A percentile compares a stretch with the other conserved stretches of the same genome.
Evolutionary conservation across 2,113 vertebrate species (phyloP).

Genomic region (Stegastes partitus): DNA sequence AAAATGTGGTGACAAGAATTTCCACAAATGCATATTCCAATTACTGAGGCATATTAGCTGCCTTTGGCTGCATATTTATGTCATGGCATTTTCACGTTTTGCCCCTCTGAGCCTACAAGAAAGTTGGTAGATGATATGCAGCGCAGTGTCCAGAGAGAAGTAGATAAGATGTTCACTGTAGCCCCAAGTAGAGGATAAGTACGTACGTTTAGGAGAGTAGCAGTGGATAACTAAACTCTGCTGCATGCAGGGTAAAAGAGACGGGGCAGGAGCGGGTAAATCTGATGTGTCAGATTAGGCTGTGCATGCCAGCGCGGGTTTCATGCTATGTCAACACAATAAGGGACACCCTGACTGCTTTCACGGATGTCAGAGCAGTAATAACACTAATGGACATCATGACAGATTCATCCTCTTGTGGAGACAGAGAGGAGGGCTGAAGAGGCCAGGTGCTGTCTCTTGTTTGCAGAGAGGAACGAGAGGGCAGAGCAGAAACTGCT

Average conservation of each 20-base stretch:
- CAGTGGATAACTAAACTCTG: slow-evolving; percentile 33
- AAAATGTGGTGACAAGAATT: slow-evolving; percentile 8
- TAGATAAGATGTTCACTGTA: slow-evolving; percentile 22
- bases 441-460: slow-evolving; percentile 56
- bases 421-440: slow-evolving; percentile 34
- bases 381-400: slow-evolving; percentile 74
- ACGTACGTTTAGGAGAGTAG: neutral
- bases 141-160: neutral
- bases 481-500: slow-evolving; percentile 32
- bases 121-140: neutral
- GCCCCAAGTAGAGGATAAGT: slow-evolving; percentile 11
- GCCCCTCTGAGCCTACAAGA: neutral
- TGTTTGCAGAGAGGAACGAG: slow-evolving; percentile 42
- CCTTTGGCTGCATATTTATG: neutral
- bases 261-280: slow-evolving; percentile 38
- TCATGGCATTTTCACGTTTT: neutral
- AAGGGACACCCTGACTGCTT: slow-evolving; percentile 64
- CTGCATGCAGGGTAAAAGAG: slow-evolving; percentile 34
- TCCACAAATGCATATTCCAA: neutral
- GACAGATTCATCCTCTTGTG: slow-evolving; percentile 65
- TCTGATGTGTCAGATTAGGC: slow-evolving; percentile 78
- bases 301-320: slow-evolving; percentile 62
- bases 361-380: slow-evolving; percentile 67
- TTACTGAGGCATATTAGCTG: neutral
- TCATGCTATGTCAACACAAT: slow-evolving; percentile 69